Evolutionary conservation across 1,140 invertebrate genomes (phyloP).

Genomic region (Neodiprion lecontei): DNA sequence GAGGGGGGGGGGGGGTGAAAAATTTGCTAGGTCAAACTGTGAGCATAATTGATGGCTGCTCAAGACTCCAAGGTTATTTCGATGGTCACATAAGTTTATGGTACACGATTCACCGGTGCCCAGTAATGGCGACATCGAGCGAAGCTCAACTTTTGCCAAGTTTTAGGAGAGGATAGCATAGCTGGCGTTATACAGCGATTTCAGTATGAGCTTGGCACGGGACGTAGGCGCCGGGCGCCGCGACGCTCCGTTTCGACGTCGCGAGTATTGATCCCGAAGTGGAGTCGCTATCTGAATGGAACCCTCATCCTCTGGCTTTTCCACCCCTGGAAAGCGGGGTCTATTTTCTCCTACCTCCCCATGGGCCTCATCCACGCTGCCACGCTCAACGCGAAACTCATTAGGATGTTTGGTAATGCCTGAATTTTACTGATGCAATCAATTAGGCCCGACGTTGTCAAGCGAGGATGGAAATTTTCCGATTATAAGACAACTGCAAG

Average conservation of each 20-base stretch:
- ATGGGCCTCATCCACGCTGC: conserved; percentile 8
- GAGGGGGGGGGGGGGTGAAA: too few relatives aligned
- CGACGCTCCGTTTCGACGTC: conserved; percentile 42
- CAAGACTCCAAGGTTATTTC: too few relatives aligned
- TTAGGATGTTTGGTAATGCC: conserved; percentile 33
- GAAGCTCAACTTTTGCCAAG: neutral
- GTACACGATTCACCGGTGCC: too few relatives aligned
- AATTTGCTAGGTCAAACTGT: too few relatives aligned
- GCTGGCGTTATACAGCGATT: neutral
- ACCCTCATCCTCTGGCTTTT: conserved; percentile 28
- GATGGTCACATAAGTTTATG: too few relatives aligned
- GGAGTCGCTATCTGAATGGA: conserved; percentile 44
- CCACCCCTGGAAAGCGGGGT: conserved; percentile 36
- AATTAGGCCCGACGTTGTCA: conserved; percentile 14
- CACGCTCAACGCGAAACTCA: conserved; percentile 26
- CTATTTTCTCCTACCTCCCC: conserved; percentile 24
- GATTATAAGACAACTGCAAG: neutral
- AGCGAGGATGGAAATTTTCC: conserved; percentile 18
- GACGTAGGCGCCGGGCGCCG: conserved; percentile 26
- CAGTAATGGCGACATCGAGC: too few relatives aligned
- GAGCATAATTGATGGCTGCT: too few relatives aligned
- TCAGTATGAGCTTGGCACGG: neutral
- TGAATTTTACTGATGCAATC: conserved; percentile 26
- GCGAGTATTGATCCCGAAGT: conserved; percentile 50
- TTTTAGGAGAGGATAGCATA: neutral